These are phyloP conservation scores for Saguinus midas DNA, from an alignment of 2,113 vertebrate genomes.

Conservation along the genomic window DNA sequence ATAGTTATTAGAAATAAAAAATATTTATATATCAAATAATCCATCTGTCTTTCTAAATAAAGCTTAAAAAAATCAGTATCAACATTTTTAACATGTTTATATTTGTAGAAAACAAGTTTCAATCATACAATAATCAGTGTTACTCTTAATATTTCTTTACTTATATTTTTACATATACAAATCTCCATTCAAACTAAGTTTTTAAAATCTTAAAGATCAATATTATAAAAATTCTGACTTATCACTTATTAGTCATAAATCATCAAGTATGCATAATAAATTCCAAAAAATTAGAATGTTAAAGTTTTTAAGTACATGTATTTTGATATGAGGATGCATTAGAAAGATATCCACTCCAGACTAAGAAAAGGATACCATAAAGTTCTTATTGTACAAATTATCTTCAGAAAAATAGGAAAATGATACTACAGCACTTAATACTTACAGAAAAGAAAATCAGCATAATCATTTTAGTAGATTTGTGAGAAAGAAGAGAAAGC, in stretches of 20 bases:
- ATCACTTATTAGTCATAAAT: background rate
- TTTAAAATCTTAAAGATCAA: conserved; percentile 5
- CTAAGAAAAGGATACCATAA: conserved; percentile 32
- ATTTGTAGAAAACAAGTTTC: conserved; percentile 51
- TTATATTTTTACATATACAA: background rate
- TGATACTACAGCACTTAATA: background rate
- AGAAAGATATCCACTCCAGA: conserved; percentile 1
- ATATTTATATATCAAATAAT: conserved; percentile 50
- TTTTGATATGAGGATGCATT: background rate
- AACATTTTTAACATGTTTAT: conserved; percentile 16
- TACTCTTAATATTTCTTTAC: conserved; percentile 15
- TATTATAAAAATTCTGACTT: conserved; percentile 15
- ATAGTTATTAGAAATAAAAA: conserved; percentile 59
- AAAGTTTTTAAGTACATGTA: background rate
- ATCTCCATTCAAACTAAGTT: background rate
- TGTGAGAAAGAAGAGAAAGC: background rate
- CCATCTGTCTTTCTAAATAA: conserved; percentile 44
- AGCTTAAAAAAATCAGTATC: conserved; percentile 32
- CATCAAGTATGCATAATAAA: background rate
- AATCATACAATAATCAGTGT: background rate
- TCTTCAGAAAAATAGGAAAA: conserved; percentile 12
- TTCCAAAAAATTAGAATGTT: background rate
- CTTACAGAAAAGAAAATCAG: background rate
- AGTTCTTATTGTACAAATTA: conserved; percentile 21
- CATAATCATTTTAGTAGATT: conserved; percentile 17